Conservation (phyloP, 2,113 vertebrate species). For the Ramphastos sulfuratus region DNA sequence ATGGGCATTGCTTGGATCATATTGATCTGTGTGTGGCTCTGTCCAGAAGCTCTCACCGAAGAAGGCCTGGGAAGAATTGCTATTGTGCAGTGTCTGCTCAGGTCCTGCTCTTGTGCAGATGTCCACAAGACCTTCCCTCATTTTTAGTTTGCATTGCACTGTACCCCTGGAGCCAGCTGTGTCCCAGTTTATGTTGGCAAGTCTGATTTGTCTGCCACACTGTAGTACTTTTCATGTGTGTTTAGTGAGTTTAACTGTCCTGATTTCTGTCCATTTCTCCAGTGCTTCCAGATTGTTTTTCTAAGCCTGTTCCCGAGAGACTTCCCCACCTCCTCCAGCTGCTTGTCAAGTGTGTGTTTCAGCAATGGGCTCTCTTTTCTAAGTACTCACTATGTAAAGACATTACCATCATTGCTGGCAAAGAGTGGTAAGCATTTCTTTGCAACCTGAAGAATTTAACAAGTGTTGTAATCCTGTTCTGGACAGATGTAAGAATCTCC, state of each 20-base stretch:
- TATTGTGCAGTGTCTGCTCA: fast-evolving
- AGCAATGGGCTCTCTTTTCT: background rate
- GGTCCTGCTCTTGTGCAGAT: fast-evolving
- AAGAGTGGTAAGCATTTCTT: background rate
- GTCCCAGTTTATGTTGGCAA: background rate
- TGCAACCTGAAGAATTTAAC: background rate
- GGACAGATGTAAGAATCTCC: background rate
- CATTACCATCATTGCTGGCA: background rate
- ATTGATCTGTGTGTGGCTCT: no score
- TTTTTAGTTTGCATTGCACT: background rate
- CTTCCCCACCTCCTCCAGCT: background rate
- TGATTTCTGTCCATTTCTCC: background rate
- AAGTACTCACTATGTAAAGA: background rate
- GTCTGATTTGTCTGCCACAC: background rate
- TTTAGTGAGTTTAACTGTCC: background rate
- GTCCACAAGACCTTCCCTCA: background rate
- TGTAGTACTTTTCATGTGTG: background rate
- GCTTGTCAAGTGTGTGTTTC: background rate
- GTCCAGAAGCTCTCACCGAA: no score
- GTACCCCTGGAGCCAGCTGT: background rate
- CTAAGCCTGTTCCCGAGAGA: background rate
- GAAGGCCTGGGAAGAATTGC: no score
- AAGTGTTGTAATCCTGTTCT: background rate
- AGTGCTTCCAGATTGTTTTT: background rate
- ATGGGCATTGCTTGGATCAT: no score